phyloP scores from a whole-genome alignment of 2,113 vertebrate genomes.

The Marmota flaviventris region DNA sequence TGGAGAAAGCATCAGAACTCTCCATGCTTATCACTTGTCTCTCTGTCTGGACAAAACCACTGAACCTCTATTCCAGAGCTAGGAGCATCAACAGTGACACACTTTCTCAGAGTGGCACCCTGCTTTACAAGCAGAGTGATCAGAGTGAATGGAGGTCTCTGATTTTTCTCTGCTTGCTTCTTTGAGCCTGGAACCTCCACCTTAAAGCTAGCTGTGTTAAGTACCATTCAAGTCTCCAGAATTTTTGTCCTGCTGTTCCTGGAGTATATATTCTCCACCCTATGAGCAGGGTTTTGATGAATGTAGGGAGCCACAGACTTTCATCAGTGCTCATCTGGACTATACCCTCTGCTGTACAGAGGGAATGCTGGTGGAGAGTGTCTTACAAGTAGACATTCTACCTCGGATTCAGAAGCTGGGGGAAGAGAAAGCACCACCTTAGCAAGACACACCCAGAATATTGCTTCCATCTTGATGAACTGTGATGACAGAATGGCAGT shows the following conservation, averaged over 20 bases:
- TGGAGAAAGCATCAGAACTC: background rate
- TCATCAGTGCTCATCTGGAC: background rate
- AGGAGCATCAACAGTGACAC: background rate
- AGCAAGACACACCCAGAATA: no score
- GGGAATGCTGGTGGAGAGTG: background rate
- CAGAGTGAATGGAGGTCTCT: background rate
- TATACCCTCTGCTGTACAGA: background rate
- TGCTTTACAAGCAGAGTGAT: background rate
- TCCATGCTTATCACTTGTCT: background rate
- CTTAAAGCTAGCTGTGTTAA: background rate
- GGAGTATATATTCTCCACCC: background rate
- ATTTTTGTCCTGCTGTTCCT: background rate
- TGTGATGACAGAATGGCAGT: background rate
- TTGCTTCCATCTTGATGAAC: background rate
- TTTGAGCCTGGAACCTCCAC: fast-evolving
- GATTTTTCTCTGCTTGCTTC: background rate
- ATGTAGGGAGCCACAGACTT: background rate
- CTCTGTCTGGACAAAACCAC: background rate
- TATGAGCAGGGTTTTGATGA: fast-evolving
- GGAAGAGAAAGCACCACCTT: background rate
- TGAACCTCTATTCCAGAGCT: background rate
- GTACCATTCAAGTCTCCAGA: background rate
- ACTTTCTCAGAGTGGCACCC: background rate
- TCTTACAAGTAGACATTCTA: background rate
- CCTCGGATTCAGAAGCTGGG: background rate